phyloP scores from a whole-genome alignment of 2,113 vertebrate species.

The Hydrolagus affinis region DNA sequence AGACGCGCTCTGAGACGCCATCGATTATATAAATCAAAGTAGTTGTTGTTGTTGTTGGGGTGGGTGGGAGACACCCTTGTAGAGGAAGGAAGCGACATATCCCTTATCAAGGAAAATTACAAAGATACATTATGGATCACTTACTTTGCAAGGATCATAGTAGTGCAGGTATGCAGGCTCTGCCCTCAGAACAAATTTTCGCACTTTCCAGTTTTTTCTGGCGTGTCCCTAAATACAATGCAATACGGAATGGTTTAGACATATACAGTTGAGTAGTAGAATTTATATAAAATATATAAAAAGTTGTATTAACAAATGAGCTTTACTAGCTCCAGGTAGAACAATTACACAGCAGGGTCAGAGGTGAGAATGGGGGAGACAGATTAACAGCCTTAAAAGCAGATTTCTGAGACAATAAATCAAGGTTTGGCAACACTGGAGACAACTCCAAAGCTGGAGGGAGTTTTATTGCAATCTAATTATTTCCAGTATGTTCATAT shows the following conservation, averaged over 20 bases:
- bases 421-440: no score
- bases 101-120: background rate
- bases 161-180: conserved; percentile 86
- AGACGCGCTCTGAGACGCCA: no score
- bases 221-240: conserved; percentile 71
- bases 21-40: no score
- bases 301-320: no score
- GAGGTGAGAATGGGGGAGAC: background rate
- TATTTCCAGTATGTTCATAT: background rate
- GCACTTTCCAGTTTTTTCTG: conserved; percentile 94
- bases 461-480: background rate
- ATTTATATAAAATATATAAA: no score
- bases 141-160: conserved; percentile 82
- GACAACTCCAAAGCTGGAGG: no score
- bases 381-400: background rate
- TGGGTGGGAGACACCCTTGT: conserved; percentile 31
- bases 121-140: conserved; percentile 30
- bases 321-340: no score
- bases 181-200: conserved; percentile 80
- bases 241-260: conserved; percentile 18
- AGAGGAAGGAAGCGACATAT: background rate
- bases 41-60: no score
- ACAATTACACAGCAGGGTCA: no score
- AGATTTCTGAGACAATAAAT: background rate
- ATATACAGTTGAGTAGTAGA: background rate